Evolutionary conservation across 2,888 invertebrate species (phyloP), one percentile per base, ranked within the genome.

Genomic region (Schizotus pectinicornis): DNA sequence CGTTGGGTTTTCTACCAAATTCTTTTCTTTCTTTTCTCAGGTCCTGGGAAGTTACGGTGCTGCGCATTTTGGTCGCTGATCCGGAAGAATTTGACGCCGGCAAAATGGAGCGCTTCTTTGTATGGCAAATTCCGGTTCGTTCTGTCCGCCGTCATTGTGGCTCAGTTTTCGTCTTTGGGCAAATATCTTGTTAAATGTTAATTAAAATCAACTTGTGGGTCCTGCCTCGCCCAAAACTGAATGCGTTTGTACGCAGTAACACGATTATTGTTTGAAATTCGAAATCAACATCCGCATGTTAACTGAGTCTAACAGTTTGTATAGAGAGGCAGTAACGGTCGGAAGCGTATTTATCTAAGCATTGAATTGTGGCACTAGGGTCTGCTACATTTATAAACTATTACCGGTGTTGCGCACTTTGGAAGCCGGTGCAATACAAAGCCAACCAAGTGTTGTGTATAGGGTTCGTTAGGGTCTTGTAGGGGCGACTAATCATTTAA

Each of bases 301-400:
- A 60, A 60, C 52, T 49, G 52, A 56, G 38, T 56, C 50, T 60
- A 60, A 52, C 56, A 60, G 56, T 56, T 60, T 60, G 60, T 60
- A 56, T 56, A 49, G 43, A 60, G 52, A 56, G 47, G 45, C 37
- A 34, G 52, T 50, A 35, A 60, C 52, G 60, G 60, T 60, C 51
- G 56, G 60, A 56, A 56, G 60, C 60, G 56, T 60, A 60, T 60
- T 60, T 60, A 60, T 60, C 60, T 60, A 56, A 60, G 60, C 56
- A 53, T 56, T 56, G 57, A 52, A 52, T 52, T 41, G 47, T 47
- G 47, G 57, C 11, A 47, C 46, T 47, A 57, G 52, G 52, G 52
- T 49, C 48, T 43, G 49, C 33, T 32, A 53, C 22, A 22, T 22
- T 22, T 22, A 22, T 45, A 6, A 45, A 57, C 39, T 50, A 42